These are phyloP conservation scores for Aplochiton taeniatus DNA, from an alignment of 2,797 vertebrate species.

Conservation along the genomic window DNA sequence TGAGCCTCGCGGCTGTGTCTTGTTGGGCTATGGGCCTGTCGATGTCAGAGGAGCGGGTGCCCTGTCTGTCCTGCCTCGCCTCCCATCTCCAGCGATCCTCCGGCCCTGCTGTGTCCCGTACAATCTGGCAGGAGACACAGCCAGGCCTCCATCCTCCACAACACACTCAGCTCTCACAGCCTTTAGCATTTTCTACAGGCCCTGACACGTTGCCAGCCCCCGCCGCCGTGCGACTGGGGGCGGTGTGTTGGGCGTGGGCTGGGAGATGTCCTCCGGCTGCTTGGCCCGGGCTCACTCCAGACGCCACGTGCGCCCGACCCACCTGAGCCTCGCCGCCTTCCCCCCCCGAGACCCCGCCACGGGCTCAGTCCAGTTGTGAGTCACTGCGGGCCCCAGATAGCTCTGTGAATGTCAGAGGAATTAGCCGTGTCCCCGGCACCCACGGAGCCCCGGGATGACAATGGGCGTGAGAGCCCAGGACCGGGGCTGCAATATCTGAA, in stretches of 20 bases:
- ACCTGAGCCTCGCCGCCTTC: not conserved
- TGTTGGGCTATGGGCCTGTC: too few relatives aligned
- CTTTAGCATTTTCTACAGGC: too few relatives aligned
- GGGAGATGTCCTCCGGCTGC: not conserved
- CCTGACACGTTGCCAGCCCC: not conserved
- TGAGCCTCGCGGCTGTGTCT: too few relatives aligned
- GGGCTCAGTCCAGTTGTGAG: conserved; percentile 50
- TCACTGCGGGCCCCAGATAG: conserved; percentile 62
- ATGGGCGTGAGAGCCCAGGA: conserved; percentile 64
- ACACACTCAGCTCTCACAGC: not conserved
- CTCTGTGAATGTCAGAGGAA: conserved; percentile 78
- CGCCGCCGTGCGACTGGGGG: not conserved
- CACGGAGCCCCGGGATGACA: conserved; percentile 64
- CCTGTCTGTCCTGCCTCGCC: too few relatives aligned
- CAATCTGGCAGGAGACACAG: too few relatives aligned
- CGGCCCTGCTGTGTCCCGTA: too few relatives aligned
- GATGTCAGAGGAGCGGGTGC: too few relatives aligned
- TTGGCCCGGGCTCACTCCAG: not conserved
- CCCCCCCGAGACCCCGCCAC: conserved; percentile 21
- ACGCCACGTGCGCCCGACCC: not conserved
- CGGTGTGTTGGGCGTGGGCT: too few relatives aligned
- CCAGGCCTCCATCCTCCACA: conserved; percentile 10
- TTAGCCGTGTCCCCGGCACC: conserved; percentile 68
- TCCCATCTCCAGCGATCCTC: too few relatives aligned
- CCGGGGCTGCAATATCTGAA: conserved; percentile 57